These are phyloP conservation scores for Cheilinus undulatus DNA, from an alignment of 2,113 vertebrate species.

Conservation along the genomic window DNA sequence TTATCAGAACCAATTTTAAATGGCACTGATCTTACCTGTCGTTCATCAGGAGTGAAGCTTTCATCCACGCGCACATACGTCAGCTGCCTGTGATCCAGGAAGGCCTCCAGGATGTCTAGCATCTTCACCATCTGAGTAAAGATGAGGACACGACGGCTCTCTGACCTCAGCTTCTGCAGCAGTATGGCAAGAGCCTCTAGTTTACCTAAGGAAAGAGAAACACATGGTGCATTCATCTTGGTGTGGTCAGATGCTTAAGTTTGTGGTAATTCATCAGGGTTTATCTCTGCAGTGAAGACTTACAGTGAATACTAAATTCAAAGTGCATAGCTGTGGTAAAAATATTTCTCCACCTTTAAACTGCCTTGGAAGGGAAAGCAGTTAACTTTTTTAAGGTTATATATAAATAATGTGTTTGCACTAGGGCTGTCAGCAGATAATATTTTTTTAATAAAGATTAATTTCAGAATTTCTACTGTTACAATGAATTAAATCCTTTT, in stretches of 20 bases:
- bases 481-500: too few relatives aligned
- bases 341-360: too few relatives aligned
- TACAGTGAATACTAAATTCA: too few relatives aligned
- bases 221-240: neutral
- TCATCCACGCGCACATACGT: slow-evolving; percentile 94
- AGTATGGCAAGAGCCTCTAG: slow-evolving; percentile 93
- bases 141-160: slow-evolving; percentile 93
- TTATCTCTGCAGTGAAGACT: neutral
- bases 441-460: too few relatives aligned
- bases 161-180: slow-evolving; percentile 91
- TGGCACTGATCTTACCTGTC: slow-evolving; percentile 83
- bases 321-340: too few relatives aligned
- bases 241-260: neutral
- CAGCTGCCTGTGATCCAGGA: slow-evolving; percentile 90
- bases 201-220: slow-evolving; percentile 86
- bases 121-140: slow-evolving; percentile 89
- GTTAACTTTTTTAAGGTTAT: too few relatives aligned
- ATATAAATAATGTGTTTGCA: too few relatives aligned
- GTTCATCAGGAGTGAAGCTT: slow-evolving; percentile 88
- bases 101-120: slow-evolving; percentile 89
- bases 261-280: neutral
- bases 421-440: too few relatives aligned
- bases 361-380: too few relatives aligned
- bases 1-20: neutral
- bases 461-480: too few relatives aligned